phyloP scores from a whole-genome alignment of 2,888 invertebrate genomes.

The Pharmacophagus antenor region DNA sequence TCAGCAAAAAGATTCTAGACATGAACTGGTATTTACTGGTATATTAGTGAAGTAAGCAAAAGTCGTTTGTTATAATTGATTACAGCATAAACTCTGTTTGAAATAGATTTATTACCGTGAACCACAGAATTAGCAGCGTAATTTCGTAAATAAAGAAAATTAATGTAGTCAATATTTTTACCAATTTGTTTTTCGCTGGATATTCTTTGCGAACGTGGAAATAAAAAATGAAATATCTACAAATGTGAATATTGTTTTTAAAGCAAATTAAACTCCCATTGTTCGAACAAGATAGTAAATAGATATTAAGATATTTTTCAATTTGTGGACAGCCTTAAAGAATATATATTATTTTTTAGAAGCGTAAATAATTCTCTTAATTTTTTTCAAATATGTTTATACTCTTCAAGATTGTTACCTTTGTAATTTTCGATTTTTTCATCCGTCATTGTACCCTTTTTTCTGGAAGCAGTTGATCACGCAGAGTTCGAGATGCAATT shows the following conservation, averaged over 20 bases:
- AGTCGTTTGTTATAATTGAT: constrained; percentile 25
- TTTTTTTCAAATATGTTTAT: too few species aligned
- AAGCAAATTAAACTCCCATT: neutral
- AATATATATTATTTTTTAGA: too few species aligned
- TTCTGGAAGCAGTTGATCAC: neutral
- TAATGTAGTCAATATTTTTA: constrained; percentile 12
- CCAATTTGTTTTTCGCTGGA: too few species aligned
- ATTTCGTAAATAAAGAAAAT: constrained; percentile 14
- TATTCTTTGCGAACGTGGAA: neutral
- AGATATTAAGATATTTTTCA: neutral
- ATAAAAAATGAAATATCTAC: neutral
- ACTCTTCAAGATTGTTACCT: too few species aligned
- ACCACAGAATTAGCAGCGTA: constrained; percentile 14
- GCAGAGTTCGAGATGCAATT: constrained; percentile 9
- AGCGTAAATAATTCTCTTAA: too few species aligned
- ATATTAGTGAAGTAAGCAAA: constrained; percentile 18
- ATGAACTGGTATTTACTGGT: neutral
- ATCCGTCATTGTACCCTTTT: neutral
- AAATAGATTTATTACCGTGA: constrained; percentile 24
- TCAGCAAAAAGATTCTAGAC: neutral
- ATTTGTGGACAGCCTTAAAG: neutral
- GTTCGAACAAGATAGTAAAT: neutral
- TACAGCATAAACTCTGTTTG: constrained; percentile 18
- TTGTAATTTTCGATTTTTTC: too few species aligned
- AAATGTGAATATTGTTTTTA: neutral